Evolutionary conservation across 2,888 invertebrate genomes (phyloP).

Genomic region (Zygothrica quintamaculata): DNA sequence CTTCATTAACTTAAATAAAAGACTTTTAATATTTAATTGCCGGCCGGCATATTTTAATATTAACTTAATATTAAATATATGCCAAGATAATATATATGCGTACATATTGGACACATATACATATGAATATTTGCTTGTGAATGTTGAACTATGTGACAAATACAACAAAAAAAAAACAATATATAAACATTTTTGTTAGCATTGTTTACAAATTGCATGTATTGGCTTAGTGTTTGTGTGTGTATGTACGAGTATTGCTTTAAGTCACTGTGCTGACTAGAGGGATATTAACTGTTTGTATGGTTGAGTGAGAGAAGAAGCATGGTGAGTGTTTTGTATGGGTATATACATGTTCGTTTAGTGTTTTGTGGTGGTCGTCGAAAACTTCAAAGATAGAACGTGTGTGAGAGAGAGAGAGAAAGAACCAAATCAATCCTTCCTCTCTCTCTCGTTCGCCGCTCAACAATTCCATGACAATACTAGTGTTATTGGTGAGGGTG

Average conservation of each 20-base stretch:
- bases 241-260: constrained; percentile 2
- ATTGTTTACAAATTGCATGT: constrained; percentile 33
- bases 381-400: too few relatives aligned
- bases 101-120: not conserved
- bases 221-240: constrained; percentile 28
- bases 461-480: constrained; percentile 8
- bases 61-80: constrained; percentile 2
- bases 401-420: too few relatives aligned
- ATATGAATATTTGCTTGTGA: not conserved
- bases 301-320: constrained; percentile 25
- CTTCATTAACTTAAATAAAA: too few relatives aligned
- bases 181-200: constrained; percentile 1
- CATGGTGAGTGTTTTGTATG: constrained; percentile 23
- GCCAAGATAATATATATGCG: not conserved
- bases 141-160: constrained; percentile 2
- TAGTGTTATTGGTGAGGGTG: constrained; percentile 46
- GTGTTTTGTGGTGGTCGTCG: constrained; percentile 22
- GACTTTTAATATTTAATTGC: constrained; percentile 5
- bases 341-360: constrained; percentile 21
- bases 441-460: constrained; percentile 20
- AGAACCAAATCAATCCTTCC: constrained; percentile 22
- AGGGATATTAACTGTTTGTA: constrained; percentile 1
- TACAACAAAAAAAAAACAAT: constrained; percentile 5
- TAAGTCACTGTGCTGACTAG: constrained; percentile 46
- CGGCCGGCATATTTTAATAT: constrained; percentile 41